These are phyloP conservation scores for Perca flavescens DNA, from an alignment of 2,113 vertebrate genomes.

Conservation along the genomic window DNA sequence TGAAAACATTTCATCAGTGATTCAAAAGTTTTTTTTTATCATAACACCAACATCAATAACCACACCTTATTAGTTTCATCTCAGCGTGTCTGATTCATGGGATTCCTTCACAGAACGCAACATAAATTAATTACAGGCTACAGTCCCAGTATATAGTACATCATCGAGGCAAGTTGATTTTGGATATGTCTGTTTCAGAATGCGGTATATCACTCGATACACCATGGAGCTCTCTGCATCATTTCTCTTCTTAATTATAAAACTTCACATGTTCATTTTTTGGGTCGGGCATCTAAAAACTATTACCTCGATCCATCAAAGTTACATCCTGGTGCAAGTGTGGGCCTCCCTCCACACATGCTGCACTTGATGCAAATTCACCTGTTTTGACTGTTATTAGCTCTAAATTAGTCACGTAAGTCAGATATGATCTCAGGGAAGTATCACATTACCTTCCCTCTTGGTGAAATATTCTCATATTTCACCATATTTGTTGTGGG, in stretches of 20 bases:
- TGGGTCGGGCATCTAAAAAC: neutral
- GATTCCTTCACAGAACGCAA: neutral
- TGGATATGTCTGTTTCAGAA: slow-evolving; percentile 28
- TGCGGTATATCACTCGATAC: slow-evolving; percentile 20
- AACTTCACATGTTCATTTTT: slow-evolving; percentile 41
- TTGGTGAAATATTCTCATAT: slow-evolving; percentile 29
- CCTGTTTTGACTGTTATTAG: slow-evolving; percentile 39
- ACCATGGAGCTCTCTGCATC: neutral
- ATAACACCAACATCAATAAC: slow-evolving; percentile 34
- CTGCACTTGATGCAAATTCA: slow-evolving; percentile 8
- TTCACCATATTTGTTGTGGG: slow-evolving; percentile 3
- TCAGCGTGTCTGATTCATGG: slow-evolving; percentile 17
- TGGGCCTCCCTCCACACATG: slow-evolving; percentile 20
- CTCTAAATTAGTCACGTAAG: slow-evolving; percentile 28
- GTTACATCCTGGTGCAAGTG: neutral
- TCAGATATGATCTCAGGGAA: slow-evolving; percentile 51
- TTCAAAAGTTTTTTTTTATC: slow-evolving; percentile 20
- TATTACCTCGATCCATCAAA: slow-evolving; percentile 1
- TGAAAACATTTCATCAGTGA: slow-evolving; percentile 27
- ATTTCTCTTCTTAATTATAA: slow-evolving; percentile 37
- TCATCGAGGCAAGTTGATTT: slow-evolving; percentile 39
- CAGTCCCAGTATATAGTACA: neutral
- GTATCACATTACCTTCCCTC: slow-evolving; percentile 46
- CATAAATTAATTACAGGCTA: slow-evolving; percentile 40
- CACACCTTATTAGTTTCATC: slow-evolving; percentile 36